Evolutionary conservation across 2,888 invertebrate species (phyloP).

Genomic region (Heteromyza rotundicornis): DNA sequence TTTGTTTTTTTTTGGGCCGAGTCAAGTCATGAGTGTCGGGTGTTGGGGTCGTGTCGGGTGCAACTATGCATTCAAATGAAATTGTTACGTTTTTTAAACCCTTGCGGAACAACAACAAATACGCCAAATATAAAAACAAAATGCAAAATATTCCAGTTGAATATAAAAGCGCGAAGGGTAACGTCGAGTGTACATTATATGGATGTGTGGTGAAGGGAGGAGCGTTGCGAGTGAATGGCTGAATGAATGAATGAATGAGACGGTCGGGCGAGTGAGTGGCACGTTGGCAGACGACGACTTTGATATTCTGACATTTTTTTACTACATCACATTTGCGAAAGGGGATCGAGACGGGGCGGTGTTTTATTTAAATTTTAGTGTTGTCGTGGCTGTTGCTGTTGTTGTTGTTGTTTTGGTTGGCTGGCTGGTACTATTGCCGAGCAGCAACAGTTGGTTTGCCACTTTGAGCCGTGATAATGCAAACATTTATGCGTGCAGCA

Average conservation of each 20-base stretch:
- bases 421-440: not conserved
- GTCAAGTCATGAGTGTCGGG: not conserved
- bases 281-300: not conserved
- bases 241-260: too few relatives aligned
- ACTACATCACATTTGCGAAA: not conserved
- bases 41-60: not conserved
- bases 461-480: not conserved
- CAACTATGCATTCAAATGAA: conserved; percentile 3
- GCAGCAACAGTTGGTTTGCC: not conserved
- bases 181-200: too few relatives aligned
- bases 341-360: not conserved
- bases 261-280: too few relatives aligned
- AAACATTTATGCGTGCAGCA: not conserved
- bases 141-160: too few relatives aligned
- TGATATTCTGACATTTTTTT: not conserved
- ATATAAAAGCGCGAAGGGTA: too few relatives aligned
- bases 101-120: too few relatives aligned
- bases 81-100: not conserved
- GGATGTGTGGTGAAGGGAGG: too few relatives aligned
- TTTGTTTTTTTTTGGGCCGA: too few relatives aligned
- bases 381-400: not conserved
- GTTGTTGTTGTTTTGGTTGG: not conserved
- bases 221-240: too few relatives aligned
- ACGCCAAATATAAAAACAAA: too few relatives aligned
- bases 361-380: not conserved